phyloP scores from a whole-genome alignment of 92 coral and sea anemone genomes.

The Palythoa heliodiscus region DNA sequence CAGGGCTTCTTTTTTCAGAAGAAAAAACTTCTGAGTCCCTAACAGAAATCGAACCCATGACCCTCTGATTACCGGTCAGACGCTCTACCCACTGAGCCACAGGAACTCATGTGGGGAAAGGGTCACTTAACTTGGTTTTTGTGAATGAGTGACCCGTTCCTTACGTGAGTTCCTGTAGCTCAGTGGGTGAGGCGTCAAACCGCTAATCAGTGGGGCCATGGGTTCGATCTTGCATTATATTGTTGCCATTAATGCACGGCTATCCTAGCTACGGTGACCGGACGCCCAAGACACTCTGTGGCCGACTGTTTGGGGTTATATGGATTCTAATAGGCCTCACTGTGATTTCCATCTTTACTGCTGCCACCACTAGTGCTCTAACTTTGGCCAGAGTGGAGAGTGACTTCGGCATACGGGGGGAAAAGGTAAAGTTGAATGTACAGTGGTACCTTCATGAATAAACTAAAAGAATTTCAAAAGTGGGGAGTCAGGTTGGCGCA shows the following conservation, averaged over 20 bases:
- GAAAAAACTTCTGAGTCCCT: no score
- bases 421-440: conserved; percentile 34
- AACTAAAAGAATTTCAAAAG: neutral
- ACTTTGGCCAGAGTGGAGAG: conserved; percentile 36
- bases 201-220: no score
- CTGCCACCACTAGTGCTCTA: conserved; percentile 73
- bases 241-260: neutral
- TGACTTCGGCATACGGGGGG: conserved; percentile 54
- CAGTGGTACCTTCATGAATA: neutral
- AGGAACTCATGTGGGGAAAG: no score
- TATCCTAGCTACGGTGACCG: conserved; percentile 75
- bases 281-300: conserved; percentile 81
- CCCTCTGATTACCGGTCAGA: no score
- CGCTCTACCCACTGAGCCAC: no score
- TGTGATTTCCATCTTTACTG: conserved; percentile 80
- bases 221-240: neutral
- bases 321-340: conserved; percentile 79
- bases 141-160: no score
- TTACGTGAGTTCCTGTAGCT: no score
- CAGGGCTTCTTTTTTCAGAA: no score
- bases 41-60: no score
- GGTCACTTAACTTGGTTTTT: no score
- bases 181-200: no score
- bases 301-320: conserved; percentile 76
- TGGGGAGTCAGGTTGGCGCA: neutral